A percentile compares a stretch with the other conserved stretches of the same genome.
Evolutionary conservation across 1,140 invertebrate genomes (phyloP).

Genomic region (Meloidogyne chitwoodi): DNA sequence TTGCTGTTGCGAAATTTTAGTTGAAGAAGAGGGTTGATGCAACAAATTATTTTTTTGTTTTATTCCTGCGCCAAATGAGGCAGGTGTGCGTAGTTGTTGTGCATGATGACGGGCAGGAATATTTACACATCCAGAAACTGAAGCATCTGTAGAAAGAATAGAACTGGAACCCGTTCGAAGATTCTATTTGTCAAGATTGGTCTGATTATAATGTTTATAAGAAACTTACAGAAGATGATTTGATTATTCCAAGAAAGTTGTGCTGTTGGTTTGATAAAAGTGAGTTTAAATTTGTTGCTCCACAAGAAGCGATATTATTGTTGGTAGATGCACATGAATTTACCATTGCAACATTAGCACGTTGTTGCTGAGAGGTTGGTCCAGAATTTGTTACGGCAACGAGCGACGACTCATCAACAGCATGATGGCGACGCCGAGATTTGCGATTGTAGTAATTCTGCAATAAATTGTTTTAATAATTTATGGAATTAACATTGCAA

Average conservation of each 20-base stretch:
- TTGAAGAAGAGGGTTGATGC: not conserved
- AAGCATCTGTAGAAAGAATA: not conserved
- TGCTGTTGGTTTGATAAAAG: not conserved
- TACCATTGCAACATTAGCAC: not conserved
- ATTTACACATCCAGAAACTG: not conserved
- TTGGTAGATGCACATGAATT: not conserved
- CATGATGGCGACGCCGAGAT: constrained; percentile 28
- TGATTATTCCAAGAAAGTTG: not conserved
- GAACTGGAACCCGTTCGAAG: not conserved
- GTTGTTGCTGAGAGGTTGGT: not conserved
- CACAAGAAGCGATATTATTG: not conserved
- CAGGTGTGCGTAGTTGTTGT: not conserved
- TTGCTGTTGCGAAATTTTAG: not conserved
- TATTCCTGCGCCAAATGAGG: not conserved
- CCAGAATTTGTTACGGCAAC: not conserved
- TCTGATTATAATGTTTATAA: not conserved
- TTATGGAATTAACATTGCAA: too few relatives aligned
- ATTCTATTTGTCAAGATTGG: not conserved
- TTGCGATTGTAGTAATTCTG: constrained; percentile 58
- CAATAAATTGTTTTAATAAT: constrained; percentile 21
- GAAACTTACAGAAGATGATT: not conserved
- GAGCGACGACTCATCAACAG: not conserved
- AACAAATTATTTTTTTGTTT: not conserved
- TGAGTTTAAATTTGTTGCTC: not conserved
- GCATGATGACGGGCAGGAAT: not conserved